phyloP scores from a whole-genome alignment of 2,888 invertebrate species.

The Meandrusa payeni region DNA sequence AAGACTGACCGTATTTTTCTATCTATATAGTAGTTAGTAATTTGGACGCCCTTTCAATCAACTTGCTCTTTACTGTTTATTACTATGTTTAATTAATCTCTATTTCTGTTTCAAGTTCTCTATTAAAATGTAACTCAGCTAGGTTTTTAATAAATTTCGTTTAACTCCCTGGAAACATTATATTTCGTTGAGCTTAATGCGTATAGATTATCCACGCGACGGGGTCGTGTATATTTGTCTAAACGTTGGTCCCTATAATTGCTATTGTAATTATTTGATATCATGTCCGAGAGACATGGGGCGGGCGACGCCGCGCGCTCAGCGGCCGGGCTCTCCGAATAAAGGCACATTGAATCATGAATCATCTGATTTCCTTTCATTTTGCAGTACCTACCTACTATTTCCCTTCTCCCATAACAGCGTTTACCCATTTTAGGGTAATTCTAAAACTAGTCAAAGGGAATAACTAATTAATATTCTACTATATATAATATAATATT shows the following conservation, averaged over 20 bases:
- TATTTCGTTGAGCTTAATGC: constrained; percentile 57
- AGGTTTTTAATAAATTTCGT: constrained; percentile 34
- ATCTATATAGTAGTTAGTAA: no score
- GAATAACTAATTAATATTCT: constrained; percentile 39
- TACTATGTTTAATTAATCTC: constrained; percentile 5
- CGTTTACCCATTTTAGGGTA: constrained; percentile 49
- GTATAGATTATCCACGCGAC: constrained; percentile 52
- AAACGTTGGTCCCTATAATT: constrained; percentile 80
- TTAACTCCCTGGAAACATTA: constrained; percentile 33
- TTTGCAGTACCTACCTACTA: constrained; percentile 60
- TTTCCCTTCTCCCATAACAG: constrained; percentile 51
- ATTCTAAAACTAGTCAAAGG: constrained; percentile 68
- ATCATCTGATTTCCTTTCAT: constrained; percentile 62
- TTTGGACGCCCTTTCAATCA: neutral
- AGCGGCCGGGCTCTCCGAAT: constrained; percentile 69
- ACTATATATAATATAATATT: constrained; percentile 42
- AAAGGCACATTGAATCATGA: constrained; percentile 79
- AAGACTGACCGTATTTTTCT: neutral
- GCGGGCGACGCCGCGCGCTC: constrained; percentile 60
- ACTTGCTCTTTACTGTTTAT: constrained; percentile 3
- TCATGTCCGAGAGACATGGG: constrained; percentile 46
- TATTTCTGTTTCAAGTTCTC: constrained; percentile 8
- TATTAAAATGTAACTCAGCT: constrained; percentile 26
- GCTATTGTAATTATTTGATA: constrained; percentile 68
- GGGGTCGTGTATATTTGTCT: constrained; percentile 75